Evolutionary conservation across 2,797 vertebrate species (phyloP).

Genomic region (Heteromormyrus szaboi): DNA sequence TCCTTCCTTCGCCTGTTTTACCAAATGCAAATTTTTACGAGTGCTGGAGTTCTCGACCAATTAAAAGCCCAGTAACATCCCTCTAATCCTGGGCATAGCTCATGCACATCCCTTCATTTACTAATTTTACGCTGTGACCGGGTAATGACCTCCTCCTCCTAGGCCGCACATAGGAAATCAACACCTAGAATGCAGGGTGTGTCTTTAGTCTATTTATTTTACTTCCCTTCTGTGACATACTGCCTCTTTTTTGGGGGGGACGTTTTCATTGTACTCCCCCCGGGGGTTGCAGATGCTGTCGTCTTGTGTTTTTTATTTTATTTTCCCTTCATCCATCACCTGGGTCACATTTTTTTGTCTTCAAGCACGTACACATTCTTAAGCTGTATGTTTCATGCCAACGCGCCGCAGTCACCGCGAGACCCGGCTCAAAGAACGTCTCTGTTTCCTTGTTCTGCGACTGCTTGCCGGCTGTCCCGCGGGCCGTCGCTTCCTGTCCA

Average conservation of each 20-base stretch:
- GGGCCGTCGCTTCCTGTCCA: constrained; percentile 37
- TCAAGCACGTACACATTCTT: not conserved
- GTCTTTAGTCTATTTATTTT: not conserved
- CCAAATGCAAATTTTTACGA: not conserved
- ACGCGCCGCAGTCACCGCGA: not conserved
- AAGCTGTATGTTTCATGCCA: not conserved
- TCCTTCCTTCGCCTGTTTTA: not conserved
- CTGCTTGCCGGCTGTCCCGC: not conserved
- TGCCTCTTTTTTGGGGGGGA: not conserved
- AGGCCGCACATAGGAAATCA: not conserved
- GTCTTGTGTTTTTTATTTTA: not conserved
- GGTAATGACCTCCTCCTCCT: not conserved
- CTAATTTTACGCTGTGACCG: not conserved
- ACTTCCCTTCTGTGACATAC: not conserved
- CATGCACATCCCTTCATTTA: not conserved
- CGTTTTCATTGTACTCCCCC: not conserved
- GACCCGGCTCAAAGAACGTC: not conserved
- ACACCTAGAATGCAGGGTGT: not conserved
- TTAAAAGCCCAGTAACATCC: not conserved
- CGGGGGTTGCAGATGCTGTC: not conserved
- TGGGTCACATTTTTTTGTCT: not conserved
- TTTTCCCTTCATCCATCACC: not conserved
- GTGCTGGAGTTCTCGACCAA: not conserved
- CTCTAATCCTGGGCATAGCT: not conserved
- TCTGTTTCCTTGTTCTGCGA: not conserved